These are phyloP conservation scores for Paratilapia polleni DNA, from an alignment of 2,113 vertebrate genomes.

Conservation along the genomic window DNA sequence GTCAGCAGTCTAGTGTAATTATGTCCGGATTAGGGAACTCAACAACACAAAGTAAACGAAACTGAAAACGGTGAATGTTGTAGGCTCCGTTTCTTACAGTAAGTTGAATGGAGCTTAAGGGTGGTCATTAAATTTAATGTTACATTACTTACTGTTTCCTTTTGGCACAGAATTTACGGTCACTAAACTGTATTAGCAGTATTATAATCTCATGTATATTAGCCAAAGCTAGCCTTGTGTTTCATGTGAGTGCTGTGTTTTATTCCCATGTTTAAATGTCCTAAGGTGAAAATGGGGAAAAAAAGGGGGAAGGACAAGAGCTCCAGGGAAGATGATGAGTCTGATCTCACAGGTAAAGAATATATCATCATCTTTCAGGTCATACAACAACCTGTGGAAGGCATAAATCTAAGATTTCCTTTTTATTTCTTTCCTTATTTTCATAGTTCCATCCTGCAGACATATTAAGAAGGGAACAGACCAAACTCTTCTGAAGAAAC, in stretches of 20 bases:
- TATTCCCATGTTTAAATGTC: not conserved
- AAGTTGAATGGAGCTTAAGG: conserved; percentile 26
- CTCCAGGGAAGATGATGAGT: conserved; percentile 59
- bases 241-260: not conserved
- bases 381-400: not conserved
- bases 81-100: conserved; percentile 27
- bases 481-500: conserved; percentile 86
- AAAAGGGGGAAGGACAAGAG: conserved; percentile 73
- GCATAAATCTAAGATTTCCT: not conserved
- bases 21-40: conserved; percentile 18
- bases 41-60: conserved; percentile 24
- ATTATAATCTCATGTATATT: not conserved
- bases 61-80: conserved; percentile 19
- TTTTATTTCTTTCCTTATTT: not conserved
- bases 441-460: conserved; percentile 83
- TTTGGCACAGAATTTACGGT: not conserved
- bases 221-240: not conserved
- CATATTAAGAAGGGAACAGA: conserved; percentile 92
- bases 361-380: not conserved
- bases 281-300: conserved; percentile 78
- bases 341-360: conserved; percentile 71
- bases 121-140: not conserved
- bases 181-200: not conserved
- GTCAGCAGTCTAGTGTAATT: not conserved
- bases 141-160: not conserved